Base-by-base conservation (phyloP, 2,797 vertebrate species). In the Enteromius anoplus region DNA sequence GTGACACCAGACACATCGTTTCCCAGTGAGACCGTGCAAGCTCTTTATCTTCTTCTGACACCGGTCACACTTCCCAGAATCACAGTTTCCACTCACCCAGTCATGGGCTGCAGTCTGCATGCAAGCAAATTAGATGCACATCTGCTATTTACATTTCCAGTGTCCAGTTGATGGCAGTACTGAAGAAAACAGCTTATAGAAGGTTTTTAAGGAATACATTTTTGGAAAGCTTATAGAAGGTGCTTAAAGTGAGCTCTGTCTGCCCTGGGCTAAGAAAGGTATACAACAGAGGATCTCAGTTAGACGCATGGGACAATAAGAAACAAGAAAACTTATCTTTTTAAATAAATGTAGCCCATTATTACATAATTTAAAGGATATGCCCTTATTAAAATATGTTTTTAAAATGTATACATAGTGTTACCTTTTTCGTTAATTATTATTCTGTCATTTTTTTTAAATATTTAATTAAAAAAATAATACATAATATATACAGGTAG, bases 21-120 rank as follows among this genome's bases (percentile, higher is more conserved):
- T 95, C 60, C 97, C 97, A 0, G 95, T 96, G 17, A 97, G 92
- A 73, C 96, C 94, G 76, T 97, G 96, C 88, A 94, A 94, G 91
- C 93, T 96, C 89, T 96, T 96, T 85, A 98, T 97, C 92, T 97
- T 98, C 92, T 96, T 97, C 92, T 98, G 97, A 92, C 97, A 98
- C 68, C 91, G 91, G 75, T 96, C 96, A 45, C 97, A 98, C 87
- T 96, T 96, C 66, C 91, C 93, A 0, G 95, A 95, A 37, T 95
- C 95, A 80, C 96, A 97, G 91, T 96, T 96, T 69, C 97, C 97
- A 88, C 92, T 95, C 86, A 98, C 96, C 97, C 97, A 98, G 86
- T 97, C 93, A 0, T 98, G 97, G 1, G 92, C 85, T 55, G 96
- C 91, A 70, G 95, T 93, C 97, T 98, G 90, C 73, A 86, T 87